Conservation (phyloP, 2,888 invertebrate genomes). For the Apotomis turbidana region DNA sequence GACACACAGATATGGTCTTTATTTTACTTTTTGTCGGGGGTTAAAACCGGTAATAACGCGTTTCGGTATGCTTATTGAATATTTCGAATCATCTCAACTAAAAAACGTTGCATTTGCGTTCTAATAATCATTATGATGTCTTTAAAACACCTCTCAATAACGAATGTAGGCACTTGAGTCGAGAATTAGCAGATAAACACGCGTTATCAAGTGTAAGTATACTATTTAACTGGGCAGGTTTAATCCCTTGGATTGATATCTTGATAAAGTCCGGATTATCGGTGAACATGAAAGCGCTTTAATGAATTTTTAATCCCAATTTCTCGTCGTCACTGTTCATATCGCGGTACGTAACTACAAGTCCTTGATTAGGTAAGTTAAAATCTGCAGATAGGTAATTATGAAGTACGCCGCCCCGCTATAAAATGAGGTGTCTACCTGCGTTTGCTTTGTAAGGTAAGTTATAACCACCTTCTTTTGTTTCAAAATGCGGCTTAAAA, state of each 20-base stretch:
- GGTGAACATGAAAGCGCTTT: constrained; percentile 80
- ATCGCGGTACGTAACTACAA: constrained; percentile 69
- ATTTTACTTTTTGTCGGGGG: too few relatives aligned
- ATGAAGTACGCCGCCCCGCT: constrained; percentile 49
- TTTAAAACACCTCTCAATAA: constrained; percentile 33
- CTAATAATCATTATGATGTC: constrained; percentile 12
- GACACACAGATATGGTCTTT: too few relatives aligned
- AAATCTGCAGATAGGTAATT: constrained; percentile 48
- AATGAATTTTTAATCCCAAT: constrained; percentile 81
- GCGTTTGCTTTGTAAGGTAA: constrained; percentile 28
- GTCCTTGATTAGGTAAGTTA: constrained; percentile 49
- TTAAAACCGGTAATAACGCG: too few relatives aligned
- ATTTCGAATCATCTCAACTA: background rate
- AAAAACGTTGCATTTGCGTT: background rate
- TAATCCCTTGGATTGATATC: constrained; percentile 82
- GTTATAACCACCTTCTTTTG: constrained; percentile 14
- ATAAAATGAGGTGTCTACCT: constrained; percentile 21
- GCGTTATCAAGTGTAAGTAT: constrained; percentile 70
- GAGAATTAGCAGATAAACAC: constrained; percentile 67
- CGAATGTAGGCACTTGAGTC: constrained; percentile 47
- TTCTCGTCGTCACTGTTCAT: constrained; percentile 70
- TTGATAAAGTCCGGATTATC: constrained; percentile 80
- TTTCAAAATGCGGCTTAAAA: constrained; percentile 16
- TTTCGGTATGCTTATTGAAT: background rate
- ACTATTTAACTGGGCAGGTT: constrained; percentile 76